These are phyloP conservation scores for Eulithis testata DNA, from an alignment of 2,888 invertebrate genomes.

Conservation along the genomic window DNA sequence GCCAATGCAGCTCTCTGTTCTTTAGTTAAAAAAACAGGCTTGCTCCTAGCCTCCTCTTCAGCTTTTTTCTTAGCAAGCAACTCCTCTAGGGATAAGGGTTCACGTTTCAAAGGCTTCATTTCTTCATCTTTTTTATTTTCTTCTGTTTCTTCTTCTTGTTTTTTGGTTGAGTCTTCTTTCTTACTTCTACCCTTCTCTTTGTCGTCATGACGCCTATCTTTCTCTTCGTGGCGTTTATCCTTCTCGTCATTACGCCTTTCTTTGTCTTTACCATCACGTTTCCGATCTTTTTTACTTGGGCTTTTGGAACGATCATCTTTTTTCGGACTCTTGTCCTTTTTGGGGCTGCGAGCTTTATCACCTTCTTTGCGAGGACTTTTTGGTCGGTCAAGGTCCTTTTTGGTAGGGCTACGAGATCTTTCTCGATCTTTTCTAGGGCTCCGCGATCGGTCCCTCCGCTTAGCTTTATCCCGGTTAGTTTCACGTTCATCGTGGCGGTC, in stretches of 20 bases:
- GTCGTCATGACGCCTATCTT: conserved; percentile 44
- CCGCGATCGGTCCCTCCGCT: conserved; percentile 70
- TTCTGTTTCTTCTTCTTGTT: conserved; percentile 68
- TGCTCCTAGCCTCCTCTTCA: conserved; percentile 96
- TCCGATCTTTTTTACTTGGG: conserved; percentile 66
- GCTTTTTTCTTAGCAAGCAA: conserved; percentile 97
- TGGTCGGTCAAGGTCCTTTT: conserved; percentile 61
- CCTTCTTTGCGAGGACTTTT: conserved; percentile 53
- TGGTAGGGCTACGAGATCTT: conserved; percentile 64
- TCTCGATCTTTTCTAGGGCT: conserved; percentile 70
- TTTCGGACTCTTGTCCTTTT: conserved; percentile 44
- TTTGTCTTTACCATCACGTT: conserved; percentile 72
- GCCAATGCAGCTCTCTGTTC: conserved; percentile 97
- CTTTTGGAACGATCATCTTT: conserved; percentile 50
- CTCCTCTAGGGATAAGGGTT: conserved; percentile 98
- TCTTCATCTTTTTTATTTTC: conserved; percentile 70
- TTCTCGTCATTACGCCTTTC: conserved; percentile 55
- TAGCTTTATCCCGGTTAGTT: conserved; percentile 69
- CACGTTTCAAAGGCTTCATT: conserved; percentile 76
- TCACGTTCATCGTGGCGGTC: conserved; percentile 77
- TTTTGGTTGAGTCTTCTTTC: conserved; percentile 64
- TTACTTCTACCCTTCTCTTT: conserved; percentile 64
- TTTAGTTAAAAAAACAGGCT: conserved; percentile 98
- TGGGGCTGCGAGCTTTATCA: conserved; percentile 42
- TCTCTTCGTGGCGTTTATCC: conserved; percentile 57